Evolutionary conservation across 2,113 vertebrate species (phyloP).

Genomic region (Anarrhichthys ocellatus): DNA sequence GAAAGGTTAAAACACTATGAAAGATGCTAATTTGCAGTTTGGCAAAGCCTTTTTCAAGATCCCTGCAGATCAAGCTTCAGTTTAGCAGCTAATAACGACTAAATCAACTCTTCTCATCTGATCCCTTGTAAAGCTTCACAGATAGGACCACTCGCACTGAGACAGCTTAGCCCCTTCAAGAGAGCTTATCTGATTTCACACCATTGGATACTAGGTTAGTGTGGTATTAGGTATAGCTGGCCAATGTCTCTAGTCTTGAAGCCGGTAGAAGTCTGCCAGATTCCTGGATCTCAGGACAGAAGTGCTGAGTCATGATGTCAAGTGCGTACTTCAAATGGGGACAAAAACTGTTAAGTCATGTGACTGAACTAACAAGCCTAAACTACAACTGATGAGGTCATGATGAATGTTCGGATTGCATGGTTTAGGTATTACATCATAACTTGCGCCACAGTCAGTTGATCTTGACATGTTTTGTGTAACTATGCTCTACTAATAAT

Average conservation of each 20-base stretch:
- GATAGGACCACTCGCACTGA: constrained; percentile 65
- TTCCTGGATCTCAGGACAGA: constrained; percentile 27
- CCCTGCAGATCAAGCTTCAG: constrained; percentile 44
- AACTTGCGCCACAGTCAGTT: constrained; percentile 5
- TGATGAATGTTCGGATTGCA: constrained; percentile 38
- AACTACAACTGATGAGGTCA: constrained; percentile 35
- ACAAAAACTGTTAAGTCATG: constrained; percentile 16
- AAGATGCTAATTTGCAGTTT: constrained; percentile 38
- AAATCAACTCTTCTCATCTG: constrained; percentile 71
- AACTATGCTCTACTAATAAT: neutral
- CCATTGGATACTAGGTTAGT: constrained; percentile 72
- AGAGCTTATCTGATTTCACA: constrained; percentile 78
- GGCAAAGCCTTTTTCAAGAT: constrained; percentile 36
- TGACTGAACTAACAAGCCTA: constrained; percentile 33
- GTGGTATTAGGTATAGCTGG: constrained; percentile 62
- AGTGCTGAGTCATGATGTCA: constrained; percentile 55
- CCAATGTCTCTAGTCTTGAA: constrained; percentile 66
- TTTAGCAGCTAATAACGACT: constrained; percentile 63
- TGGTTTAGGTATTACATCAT: constrained; percentile 29
- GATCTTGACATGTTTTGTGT: neutral
- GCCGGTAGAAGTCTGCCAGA: constrained; percentile 52
- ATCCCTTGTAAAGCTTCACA: constrained; percentile 61
- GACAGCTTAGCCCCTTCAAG: constrained; percentile 69
- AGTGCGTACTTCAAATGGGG: constrained; percentile 30
- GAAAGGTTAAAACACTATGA: constrained; percentile 25